Conservation (phyloP, 53 echinoderm and acorn worm genomes). For the Glandiceps talaboti region DNA sequence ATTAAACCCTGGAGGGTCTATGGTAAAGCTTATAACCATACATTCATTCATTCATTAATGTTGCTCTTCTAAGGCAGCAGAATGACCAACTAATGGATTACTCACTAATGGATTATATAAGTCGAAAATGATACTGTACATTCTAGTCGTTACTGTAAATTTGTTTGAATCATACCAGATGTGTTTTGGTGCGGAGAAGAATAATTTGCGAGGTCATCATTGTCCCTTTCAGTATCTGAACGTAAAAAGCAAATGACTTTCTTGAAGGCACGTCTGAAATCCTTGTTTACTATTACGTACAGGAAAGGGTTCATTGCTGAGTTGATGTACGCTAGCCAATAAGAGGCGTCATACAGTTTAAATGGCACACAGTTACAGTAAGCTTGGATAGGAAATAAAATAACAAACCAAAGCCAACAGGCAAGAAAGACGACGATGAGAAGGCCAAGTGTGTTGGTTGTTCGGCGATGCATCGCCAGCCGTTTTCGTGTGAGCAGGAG, state of each 20-base stretch:
- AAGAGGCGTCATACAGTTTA: constrained; percentile 40
- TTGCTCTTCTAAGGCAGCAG: too few species aligned
- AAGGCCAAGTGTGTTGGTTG: constrained; percentile 49
- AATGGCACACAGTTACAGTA: constrained; percentile 47
- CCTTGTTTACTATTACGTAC: constrained; percentile 44
- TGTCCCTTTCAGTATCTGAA: too few species aligned
- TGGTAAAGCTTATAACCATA: too few species aligned
- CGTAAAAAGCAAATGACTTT: constrained; percentile 2
- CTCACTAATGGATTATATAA: too few species aligned
- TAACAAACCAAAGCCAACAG: constrained; percentile 43
- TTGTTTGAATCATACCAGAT: too few species aligned
- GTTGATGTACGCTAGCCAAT: constrained; percentile 53
- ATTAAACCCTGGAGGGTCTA: too few species aligned
- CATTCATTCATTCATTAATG: too few species aligned
- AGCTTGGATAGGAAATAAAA: constrained; percentile 49
- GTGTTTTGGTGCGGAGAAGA: too few species aligned
- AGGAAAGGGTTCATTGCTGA: constrained; percentile 61
- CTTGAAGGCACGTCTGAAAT: constrained; percentile 49
- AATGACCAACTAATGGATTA: too few species aligned
- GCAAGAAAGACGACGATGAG: constrained; percentile 43
- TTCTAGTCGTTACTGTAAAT: too few species aligned
- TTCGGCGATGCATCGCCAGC: constrained; percentile 30
- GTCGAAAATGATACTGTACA: too few species aligned
- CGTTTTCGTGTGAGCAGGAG: constrained; percentile 1
- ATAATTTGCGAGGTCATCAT: too few species aligned